Conservation (phyloP, 37 sponge, comb jelly and placozoan species). For the Chondrosia reniformis region DNA sequence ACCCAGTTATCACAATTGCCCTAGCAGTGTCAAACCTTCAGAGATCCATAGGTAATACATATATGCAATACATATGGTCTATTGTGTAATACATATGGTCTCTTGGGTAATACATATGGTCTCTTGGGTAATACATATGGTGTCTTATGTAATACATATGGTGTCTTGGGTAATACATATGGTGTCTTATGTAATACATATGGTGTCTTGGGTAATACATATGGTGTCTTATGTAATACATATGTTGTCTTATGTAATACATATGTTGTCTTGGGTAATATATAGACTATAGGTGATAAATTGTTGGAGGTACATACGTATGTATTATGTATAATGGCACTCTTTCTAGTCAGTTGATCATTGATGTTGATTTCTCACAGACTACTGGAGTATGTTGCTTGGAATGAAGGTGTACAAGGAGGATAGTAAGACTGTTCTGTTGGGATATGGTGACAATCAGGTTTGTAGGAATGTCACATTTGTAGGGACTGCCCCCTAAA, state of each 20-base stretch:
- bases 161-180: too few relatives aligned
- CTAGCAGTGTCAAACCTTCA: conserved; percentile 45
- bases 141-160: too few relatives aligned
- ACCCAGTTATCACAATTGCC: conserved; percentile 45
- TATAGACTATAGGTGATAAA: too few relatives aligned
- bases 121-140: too few relatives aligned
- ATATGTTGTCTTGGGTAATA: too few relatives aligned
- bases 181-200: too few relatives aligned
- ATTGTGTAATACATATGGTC: neutral
- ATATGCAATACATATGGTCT: neutral
- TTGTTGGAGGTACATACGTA: neutral
- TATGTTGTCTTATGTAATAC: too few relatives aligned
- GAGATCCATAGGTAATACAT: conserved; percentile 33
- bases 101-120: too few relatives aligned
- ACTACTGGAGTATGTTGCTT: conserved; percentile 53
- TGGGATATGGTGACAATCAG: conserved; percentile 59
- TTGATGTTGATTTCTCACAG: neutral
- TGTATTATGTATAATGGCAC: neutral
- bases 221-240: too few relatives aligned
- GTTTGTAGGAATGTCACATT: too few relatives aligned
- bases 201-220: too few relatives aligned
- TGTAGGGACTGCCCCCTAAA: too few relatives aligned
- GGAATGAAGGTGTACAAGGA: conserved; percentile 41
- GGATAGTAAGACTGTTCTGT: neutral
- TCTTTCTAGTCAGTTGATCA: neutral